Base-by-base conservation (phyloP, 2,797 vertebrate species). In the Garrulus glandarius region DNA sequence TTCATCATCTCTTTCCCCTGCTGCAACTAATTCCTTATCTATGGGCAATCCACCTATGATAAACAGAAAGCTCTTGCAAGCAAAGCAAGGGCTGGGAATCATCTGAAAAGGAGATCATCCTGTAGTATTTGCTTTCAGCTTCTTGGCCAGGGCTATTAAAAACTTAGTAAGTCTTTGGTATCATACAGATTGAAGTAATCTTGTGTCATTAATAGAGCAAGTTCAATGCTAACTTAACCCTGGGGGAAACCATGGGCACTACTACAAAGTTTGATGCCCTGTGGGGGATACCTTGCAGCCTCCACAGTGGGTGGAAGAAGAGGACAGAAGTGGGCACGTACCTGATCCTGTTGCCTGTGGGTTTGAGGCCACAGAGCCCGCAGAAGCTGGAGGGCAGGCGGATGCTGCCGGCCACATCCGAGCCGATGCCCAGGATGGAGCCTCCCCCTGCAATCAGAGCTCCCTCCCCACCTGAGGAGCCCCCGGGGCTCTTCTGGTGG, bases 381-480 rank as follows among this genome's bases (percentile, higher is more conserved):
- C 98, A 98, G 95, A 99, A 99, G 47, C 98, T 96, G 37, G 98
- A 78, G 1, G 98, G 98, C 78, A 99, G 97, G 34, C 98, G 98
- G 94, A 98, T 91, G 56, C 98, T 98, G 44, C 98, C 98, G 1
- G 94, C 98, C 0, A 98, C 4, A 18, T 99, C 98, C 0, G 91
- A 96, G 49, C 98, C 98, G 0, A 99, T 39, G 36, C 98, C 98
- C 64, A 99, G 97, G 70, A 99, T 27, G 22, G 98, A 99, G 65
- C 98, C 98, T 16, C 98, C 98, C 46, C 78, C 98, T 2, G 97
- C 97, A 0, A 99, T 98, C 68, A 99, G 98, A 70, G 98, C 98
- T 22, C 91, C 98, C 75, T 99, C 98, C 10, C 98, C 98, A 16
- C 98, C 98, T 0, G 98, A 98, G 5, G 98, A 99, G 43, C 98